These are phyloP conservation scores for Callimorpha dominula DNA, from an alignment of 2,888 invertebrate species.

Conservation along the genomic window DNA sequence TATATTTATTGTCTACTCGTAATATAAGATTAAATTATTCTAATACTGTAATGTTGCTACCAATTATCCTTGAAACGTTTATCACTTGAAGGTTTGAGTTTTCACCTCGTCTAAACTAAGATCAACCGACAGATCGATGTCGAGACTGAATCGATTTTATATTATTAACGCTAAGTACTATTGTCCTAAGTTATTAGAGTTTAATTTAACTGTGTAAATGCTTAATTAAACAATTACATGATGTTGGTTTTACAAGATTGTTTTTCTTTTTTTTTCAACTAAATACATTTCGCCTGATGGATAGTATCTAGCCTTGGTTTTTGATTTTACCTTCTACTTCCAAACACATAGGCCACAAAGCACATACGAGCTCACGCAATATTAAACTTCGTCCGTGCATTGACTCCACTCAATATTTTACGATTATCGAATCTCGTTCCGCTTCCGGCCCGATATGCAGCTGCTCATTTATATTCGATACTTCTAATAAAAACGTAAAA, in stretches of 20 bases:
- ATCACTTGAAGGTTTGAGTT: not conserved
- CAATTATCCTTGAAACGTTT: constrained; percentile 7
- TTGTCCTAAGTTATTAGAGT: not conserved
- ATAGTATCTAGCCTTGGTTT: not conserved
- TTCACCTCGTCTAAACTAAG: not conserved
- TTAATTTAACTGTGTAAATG: not conserved
- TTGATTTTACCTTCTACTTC: constrained; percentile 7
- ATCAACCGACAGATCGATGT: not conserved
- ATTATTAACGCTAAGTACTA: not conserved
- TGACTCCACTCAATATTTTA: constrained; percentile 55
- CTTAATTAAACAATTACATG: not conserved
- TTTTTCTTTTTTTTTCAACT: not conserved
- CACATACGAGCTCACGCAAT: constrained; percentile 21
- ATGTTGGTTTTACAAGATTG: not conserved
- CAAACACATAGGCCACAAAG: not conserved
- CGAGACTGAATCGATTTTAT: not conserved
- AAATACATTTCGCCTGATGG: not conserved
- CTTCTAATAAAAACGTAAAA: constrained; percentile 1
- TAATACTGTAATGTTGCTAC: constrained; percentile 14
- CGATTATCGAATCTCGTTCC: constrained; percentile 46
- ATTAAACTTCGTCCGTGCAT: constrained; percentile 37
- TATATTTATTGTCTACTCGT: constrained; percentile 25
- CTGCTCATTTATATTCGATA: constrained; percentile 33
- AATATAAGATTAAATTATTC: constrained; percentile 26
- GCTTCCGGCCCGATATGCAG: constrained; percentile 46